Evolutionary conservation across 2,797 vertebrate species (phyloP).

Genomic region (Brachyrhaphis roseni): DNA sequence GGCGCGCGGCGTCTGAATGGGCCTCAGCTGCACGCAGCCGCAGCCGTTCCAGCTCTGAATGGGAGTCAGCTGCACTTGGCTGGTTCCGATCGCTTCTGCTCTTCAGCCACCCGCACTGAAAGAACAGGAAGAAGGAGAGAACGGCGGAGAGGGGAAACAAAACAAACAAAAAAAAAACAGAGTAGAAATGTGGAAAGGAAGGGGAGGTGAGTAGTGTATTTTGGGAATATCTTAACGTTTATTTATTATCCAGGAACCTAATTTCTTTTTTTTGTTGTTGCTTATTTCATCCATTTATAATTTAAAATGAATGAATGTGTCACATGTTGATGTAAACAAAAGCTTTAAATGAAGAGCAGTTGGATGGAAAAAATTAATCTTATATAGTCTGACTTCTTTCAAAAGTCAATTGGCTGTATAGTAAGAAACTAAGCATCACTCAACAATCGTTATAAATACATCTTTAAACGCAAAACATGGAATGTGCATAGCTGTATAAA

Average conservation of each 20-base stretch:
- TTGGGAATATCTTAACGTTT: not conserved
- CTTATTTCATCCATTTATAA: too few relatives aligned
- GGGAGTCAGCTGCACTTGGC: conserved; percentile 66
- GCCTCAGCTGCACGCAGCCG: conserved; percentile 60
- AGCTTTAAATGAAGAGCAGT: too few relatives aligned
- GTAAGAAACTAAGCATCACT: too few relatives aligned
- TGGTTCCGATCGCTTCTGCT: conserved; percentile 47
- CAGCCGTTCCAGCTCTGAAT: conserved; percentile 54
- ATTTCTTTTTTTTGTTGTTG: too few relatives aligned
- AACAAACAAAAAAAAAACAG: not conserved
- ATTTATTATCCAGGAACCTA: not conserved
- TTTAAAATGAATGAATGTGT: too few relatives aligned
- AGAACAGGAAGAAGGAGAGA: conserved; percentile 4
- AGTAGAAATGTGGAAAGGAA: not conserved
- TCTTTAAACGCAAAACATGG: too few relatives aligned
- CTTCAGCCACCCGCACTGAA: conserved; percentile 45
- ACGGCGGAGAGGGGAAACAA: not conserved
- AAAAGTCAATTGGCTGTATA: too few relatives aligned
- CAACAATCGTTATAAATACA: too few relatives aligned
- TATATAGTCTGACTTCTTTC: too few relatives aligned
- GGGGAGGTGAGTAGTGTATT: not conserved
- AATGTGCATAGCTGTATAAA: too few relatives aligned
- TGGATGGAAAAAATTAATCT: too few relatives aligned
- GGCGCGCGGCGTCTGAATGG: conserved; percentile 55
- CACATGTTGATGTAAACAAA: too few relatives aligned